Percentiles rank a stretch among this genome's conserved stretches.
phyloP scores from a whole-genome alignment of 2,113 vertebrate species.

The Thomomys bottae region DNA sequence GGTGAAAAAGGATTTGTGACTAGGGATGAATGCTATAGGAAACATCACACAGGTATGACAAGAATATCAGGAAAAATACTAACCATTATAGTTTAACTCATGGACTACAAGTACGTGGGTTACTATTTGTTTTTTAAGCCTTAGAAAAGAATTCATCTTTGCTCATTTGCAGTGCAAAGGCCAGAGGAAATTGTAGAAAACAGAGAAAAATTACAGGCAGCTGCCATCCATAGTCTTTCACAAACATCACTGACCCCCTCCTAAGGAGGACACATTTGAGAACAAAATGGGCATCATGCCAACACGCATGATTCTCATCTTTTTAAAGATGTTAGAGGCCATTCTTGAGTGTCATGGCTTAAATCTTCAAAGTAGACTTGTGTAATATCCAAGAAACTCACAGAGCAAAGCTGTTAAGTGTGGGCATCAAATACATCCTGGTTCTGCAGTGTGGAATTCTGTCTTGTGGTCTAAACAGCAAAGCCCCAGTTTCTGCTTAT shows the following conservation, averaged over 20 bases:
- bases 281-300: background rate
- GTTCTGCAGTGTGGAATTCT: background rate
- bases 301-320: background rate
- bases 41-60: background rate
- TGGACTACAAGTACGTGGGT: background rate
- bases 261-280: background rate
- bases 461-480: background rate
- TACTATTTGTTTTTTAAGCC: background rate
- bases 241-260: background rate
- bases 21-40: background rate
- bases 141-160: constrained; percentile 33
- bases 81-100: no score
- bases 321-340: background rate
- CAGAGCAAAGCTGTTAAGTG: background rate
- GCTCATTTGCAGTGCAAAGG: constrained; percentile 48
- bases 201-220: constrained; percentile 40
- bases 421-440: background rate
- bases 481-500: background rate
- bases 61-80: background rate
- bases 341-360: background rate
- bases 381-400: background rate
- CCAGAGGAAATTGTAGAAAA: constrained; percentile 64
- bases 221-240: constrained; percentile 15
- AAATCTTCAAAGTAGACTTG: constrained; percentile 23
- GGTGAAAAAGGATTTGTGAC: background rate